Evolutionary conservation across 2,113 vertebrate genomes (phyloP).

Genomic region (Xiphophorus couchianus): DNA sequence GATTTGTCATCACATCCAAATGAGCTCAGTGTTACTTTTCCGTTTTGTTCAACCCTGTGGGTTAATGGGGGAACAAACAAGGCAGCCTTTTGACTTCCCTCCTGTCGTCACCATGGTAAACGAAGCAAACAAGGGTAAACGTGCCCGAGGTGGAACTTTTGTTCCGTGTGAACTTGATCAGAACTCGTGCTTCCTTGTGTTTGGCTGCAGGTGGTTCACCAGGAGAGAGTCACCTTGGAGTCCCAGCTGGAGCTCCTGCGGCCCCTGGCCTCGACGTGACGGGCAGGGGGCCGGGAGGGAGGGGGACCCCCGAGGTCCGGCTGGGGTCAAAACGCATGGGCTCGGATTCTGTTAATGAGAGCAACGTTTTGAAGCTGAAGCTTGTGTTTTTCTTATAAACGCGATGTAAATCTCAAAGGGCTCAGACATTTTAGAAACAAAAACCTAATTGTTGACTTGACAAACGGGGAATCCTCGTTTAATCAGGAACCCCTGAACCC

Average conservation of each 20-base stretch:
- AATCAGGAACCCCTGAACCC: background rate
- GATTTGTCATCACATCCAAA: background rate
- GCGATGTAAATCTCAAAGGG: constrained; percentile 22
- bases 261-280: constrained; percentile 88
- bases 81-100: constrained; percentile 2
- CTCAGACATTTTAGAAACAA: constrained; percentile 5
- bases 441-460: constrained; percentile 3
- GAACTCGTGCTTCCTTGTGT: constrained; percentile 26
- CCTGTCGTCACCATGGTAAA: constrained; percentile 10
- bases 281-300: background rate
- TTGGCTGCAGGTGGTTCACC: constrained; percentile 88
- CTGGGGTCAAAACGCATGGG: background rate
- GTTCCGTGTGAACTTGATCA: constrained; percentile 11
- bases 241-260: constrained; percentile 91
- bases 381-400: constrained; percentile 12
- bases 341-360: constrained; percentile 9
- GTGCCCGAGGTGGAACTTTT: constrained; percentile 9
- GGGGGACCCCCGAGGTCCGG: background rate
- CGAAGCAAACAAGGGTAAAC: constrained; percentile 6
- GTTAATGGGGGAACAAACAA: background rate
- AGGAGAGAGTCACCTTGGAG: constrained; percentile 92
- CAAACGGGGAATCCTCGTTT: constrained; percentile 16
- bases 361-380: constrained; percentile 1
- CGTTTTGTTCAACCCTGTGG: background rate
- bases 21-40: background rate